phyloP scores from a whole-genome alignment of 2,113 vertebrate species.

The Gallinago undulata region DNA sequence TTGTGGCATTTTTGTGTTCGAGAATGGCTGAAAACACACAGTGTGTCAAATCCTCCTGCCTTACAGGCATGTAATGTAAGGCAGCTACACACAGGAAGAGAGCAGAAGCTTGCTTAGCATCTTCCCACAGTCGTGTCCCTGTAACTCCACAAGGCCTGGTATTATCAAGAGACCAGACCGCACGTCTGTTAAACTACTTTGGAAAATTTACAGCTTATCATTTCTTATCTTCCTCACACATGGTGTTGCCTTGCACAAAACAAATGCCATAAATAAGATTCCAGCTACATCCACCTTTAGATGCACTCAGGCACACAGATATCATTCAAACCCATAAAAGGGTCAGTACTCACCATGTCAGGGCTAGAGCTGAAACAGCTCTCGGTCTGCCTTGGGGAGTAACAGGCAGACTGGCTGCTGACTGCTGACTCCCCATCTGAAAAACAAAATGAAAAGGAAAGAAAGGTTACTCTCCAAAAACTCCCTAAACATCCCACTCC shows the following conservation, averaged over 20 bases:
- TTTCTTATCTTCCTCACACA: neutral
- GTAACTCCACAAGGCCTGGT: neutral
- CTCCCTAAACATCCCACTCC: neutral
- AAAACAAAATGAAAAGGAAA: neutral
- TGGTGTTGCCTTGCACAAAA: neutral
- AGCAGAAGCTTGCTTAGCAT: neutral
- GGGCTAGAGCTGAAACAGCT: constrained; percentile 73
- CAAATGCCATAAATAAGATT: neutral
- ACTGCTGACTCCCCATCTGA: constrained; percentile 40
- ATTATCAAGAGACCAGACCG: neutral
- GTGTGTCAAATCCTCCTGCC: neutral
- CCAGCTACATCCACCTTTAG: neutral
- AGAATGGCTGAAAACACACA: neutral
- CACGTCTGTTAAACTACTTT: neutral
- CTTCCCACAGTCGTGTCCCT: neutral
- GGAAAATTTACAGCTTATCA: neutral
- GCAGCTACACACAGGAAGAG: neutral
- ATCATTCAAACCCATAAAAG: neutral
- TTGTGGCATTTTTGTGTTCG: neutral
- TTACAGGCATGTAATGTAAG: neutral
- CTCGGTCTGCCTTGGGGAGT: constrained; percentile 66
- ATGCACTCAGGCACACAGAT: neutral
- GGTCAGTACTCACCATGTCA: constrained; percentile 69
- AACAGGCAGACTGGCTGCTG: constrained; percentile 64
- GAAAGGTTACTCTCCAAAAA: neutral